Evolutionary conservation across 2,797 vertebrate genomes (phyloP).

Genomic region (Heliangelus exortis): DNA sequence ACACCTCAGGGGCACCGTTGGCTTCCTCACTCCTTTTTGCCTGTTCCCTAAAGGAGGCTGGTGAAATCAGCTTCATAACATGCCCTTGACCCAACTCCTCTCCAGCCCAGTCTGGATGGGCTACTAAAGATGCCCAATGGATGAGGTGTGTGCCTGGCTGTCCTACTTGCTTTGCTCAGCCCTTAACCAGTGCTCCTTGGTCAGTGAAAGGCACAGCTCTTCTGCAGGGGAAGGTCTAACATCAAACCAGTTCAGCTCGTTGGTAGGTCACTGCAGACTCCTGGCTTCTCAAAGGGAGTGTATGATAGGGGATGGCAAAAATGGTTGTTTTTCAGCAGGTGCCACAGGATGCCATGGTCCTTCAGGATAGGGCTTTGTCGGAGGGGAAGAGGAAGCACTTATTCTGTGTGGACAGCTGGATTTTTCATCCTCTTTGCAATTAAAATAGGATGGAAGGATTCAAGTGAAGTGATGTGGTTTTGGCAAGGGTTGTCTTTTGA

Average conservation of each 20-base stretch:
- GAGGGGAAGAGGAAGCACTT: neutral
- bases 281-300: neutral
- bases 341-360: neutral
- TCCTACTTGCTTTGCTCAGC: neutral
- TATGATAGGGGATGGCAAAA: neutral
- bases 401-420: neutral
- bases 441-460: conserved; percentile 15
- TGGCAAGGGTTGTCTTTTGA: conserved; percentile 28
- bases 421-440: conserved; percentile 9
- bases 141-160: neutral
- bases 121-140: neutral
- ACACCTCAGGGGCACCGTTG: neutral
- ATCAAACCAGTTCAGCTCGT: neutral
- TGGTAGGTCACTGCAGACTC: neutral
- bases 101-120: neutral
- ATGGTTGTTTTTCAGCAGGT: neutral
- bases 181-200: neutral
- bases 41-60: neutral
- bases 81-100: neutral
- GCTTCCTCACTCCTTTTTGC: neutral
- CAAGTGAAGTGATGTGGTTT: neutral
- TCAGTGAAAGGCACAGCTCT: neutral
- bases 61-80: neutral
- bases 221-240: neutral
- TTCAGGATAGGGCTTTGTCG: neutral